Evolutionary conservation across 2,113 vertebrate species (phyloP).

Genomic region (Acanthisitta chloris): DNA sequence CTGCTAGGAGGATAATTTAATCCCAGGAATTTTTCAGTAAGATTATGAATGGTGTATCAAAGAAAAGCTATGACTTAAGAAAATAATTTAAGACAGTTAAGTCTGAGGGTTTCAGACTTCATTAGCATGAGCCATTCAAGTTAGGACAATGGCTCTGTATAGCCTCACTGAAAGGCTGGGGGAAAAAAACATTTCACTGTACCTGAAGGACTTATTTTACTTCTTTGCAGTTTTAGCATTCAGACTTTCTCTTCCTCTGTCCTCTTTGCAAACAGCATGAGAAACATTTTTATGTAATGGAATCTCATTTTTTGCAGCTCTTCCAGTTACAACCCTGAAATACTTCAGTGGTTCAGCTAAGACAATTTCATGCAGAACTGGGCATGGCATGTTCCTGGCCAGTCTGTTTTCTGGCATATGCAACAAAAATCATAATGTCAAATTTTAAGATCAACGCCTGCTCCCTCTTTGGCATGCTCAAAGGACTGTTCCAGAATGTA

Average conservation of each 20-base stretch:
- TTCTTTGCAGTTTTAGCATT: background rate
- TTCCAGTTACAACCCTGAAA: background rate
- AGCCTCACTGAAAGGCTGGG: background rate
- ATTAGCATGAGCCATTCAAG: background rate
- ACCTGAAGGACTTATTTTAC: background rate
- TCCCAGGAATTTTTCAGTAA: background rate
- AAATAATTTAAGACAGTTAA: background rate
- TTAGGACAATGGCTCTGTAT: background rate
- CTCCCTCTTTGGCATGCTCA: background rate
- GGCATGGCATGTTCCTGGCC: background rate
- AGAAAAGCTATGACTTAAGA: background rate
- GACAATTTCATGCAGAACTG: background rate
- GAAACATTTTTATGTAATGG: background rate
- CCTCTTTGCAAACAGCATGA: background rate
- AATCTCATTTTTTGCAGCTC: background rate
- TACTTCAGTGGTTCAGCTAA: background rate
- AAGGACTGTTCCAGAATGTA: background rate
- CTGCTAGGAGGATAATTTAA: background rate
- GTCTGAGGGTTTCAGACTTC: background rate
- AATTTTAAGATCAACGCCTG: background rate
- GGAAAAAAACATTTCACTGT: background rate
- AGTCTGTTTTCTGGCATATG: background rate
- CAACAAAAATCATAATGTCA: background rate
- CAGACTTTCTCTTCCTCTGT: background rate
- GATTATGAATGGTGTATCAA: background rate